Evolutionary conservation across 2,113 vertebrate species (phyloP), one percentile per base, ranked within the genome.

Genomic region (Oryzias javanicus): DNA sequence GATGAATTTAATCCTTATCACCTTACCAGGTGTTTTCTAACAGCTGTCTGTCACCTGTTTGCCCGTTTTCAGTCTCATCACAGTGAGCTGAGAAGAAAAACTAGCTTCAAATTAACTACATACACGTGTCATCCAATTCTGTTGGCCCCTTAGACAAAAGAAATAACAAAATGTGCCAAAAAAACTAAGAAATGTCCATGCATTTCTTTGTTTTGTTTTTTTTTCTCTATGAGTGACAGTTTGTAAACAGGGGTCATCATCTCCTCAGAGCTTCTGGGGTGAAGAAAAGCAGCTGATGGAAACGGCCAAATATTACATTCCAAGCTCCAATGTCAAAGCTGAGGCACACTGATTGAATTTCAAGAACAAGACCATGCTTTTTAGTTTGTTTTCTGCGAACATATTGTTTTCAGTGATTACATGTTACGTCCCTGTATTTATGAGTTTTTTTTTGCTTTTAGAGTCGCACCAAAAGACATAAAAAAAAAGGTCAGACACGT

Each of bases 401-500:
- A 35, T 49, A 20, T 52, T 35, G 27, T 17, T 17, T n/a, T 35
- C 2, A 3, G n/a, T 57, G 6, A 19, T 42, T 57, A 24, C 10
- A 15, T 49, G 20, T 48, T 41, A 0, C 13, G 15, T 45, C 15
- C 18, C 44, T 52, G 24, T 15, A 46, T 45, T 14, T 24, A 27
- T n/a, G 29, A 42, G 47, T 72, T 53, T 40, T 20, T n/a, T 49
- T 41, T 22, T 18, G 60, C 19, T 46, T 35, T 51, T 53, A 42
- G 8, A 59, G 8, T 13, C 17, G 40, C 45, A 69, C 70, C 6
- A 19, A 24, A 45, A n/a, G 22, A 42, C 57, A 46, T 67, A 64
- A 42, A 52, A 56, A 81, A 89, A 80, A 82, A 90, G 77, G 87
- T 85, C 79, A 82, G 67, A 68, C 18, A 52, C 59, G 52, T 41